phyloP scores from a whole-genome alignment of 1,140 invertebrate species.

The Pseudoatta argentina region DNA sequence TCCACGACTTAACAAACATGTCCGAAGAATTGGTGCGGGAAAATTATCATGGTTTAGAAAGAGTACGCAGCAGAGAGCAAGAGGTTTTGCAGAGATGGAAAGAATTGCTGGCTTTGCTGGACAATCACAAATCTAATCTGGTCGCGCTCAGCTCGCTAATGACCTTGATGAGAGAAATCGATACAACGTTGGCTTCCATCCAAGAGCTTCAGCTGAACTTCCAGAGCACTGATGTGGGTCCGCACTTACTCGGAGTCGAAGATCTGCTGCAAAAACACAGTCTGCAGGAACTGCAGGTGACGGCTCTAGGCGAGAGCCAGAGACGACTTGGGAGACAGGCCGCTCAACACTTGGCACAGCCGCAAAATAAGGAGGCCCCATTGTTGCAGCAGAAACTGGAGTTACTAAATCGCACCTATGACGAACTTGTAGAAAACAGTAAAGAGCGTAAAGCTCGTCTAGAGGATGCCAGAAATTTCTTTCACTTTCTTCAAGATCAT shows the following conservation, averaged over 20 bases:
- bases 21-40: constrained; percentile 96
- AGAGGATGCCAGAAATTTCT: constrained; percentile 97
- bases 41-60: constrained; percentile 96
- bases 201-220: constrained; percentile 93
- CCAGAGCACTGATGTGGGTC: constrained; percentile 95
- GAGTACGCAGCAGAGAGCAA: constrained; percentile 93
- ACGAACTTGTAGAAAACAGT: constrained; percentile 91
- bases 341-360: constrained; percentile 86
- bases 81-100: constrained; percentile 96
- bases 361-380: constrained; percentile 88
- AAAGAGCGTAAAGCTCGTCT: constrained; percentile 93
- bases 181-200: constrained; percentile 94
- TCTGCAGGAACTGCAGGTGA: constrained; percentile 96
- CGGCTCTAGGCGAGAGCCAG: constrained; percentile 93
- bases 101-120: constrained; percentile 93
- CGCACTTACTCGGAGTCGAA: constrained; percentile 97
- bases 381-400: constrained; percentile 90
- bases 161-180: constrained; percentile 96
- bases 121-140: constrained; percentile 94
- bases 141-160: constrained; percentile 92
- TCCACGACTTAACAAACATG: constrained; percentile 97
- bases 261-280: constrained; percentile 97
- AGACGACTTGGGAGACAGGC: constrained; percentile 91
- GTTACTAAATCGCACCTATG: constrained; percentile 91
- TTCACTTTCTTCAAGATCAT: constrained; percentile 97